Evolutionary conservation across 2,113 vertebrate species (phyloP), one percentile per base, ranked within the genome.

Genomic region (Mohoua ochrocephala): DNA sequence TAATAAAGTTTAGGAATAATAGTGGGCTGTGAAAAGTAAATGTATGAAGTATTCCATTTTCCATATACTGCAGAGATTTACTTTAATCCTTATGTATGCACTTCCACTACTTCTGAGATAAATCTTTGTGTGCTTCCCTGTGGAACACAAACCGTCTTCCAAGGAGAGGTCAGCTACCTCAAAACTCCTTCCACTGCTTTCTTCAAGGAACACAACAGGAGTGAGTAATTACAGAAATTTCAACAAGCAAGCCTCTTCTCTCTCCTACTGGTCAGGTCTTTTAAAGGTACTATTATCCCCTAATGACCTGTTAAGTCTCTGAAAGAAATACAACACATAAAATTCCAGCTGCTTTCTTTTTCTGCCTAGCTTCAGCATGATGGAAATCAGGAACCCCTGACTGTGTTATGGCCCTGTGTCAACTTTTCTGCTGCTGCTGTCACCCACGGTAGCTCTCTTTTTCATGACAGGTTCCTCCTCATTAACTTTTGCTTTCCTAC

Each of bases 231-330:
- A 91, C 65, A 68, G 59, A 84, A 89, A 84, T 84, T 94, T 78
- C 89, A 79, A 42, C 44, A 64, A 87, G 31, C 56, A 65, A 93
- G 39, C 21, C 39, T 93, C 45, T 84, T 30, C 26, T 91, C 50
- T 75, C 28, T 86, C 73, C 91, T 93, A 78, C 86, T 84, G 81
- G 78, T 91, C 57, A 65, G 65, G 82, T 89, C 90, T 89, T 94
- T 91, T 86, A 93, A 84, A 91, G 47, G 54, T 59, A 59, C 65
- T 77, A 59, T 96, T 96, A 77, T 86, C 44, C n/a, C 39, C 78
- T 73, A 88, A 95, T 88, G 82, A 94, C 71, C 75, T 63, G 39
- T 91, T 94, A 91, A 96, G 92, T 52, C 35, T 49, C 69, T 84
- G 75, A 82, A 89, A 91, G 63, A 85, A 85, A 94, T 56, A 57